Conservation (phyloP, 2,797 vertebrate genomes). For the Pangasius mekongensis region DNA sequence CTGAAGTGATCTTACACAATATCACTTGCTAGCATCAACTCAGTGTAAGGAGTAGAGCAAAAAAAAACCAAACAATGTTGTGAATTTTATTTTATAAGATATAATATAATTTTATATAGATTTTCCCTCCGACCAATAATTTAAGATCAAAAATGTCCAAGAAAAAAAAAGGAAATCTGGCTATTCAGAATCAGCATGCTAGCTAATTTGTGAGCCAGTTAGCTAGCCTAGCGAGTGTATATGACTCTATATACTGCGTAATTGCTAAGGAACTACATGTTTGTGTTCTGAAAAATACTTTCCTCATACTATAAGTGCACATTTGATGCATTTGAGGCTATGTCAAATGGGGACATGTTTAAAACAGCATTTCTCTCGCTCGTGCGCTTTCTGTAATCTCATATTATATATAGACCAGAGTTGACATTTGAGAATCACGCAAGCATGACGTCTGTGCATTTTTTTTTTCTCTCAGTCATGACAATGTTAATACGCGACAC, state of each 20-base stretch:
- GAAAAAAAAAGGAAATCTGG: background rate
- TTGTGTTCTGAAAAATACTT: background rate
- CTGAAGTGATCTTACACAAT: background rate
- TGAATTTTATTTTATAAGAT: too few relatives aligned
- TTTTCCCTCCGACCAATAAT: background rate
- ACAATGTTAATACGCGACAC: slow-evolving; percentile 59
- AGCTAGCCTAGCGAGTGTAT: background rate
- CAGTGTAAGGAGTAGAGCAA: background rate
- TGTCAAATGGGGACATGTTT: background rate
- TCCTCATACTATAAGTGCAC: background rate
- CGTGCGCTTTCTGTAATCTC: background rate
- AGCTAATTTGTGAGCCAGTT: background rate
- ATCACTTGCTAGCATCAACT: background rate
- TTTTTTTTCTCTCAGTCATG: background rate
- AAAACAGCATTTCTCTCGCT: background rate
- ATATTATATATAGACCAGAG: background rate
- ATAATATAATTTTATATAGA: background rate
- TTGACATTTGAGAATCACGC: background rate
- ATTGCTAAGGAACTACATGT: background rate
- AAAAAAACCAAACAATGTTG: background rate
- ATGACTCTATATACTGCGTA: background rate
- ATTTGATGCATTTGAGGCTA: background rate
- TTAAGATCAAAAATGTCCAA: background rate
- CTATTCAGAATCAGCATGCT: background rate
- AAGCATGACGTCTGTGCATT: background rate